phyloP scores from a whole-genome alignment of 2,888 invertebrate genomes.

The Luperina nickerlii region DNA sequence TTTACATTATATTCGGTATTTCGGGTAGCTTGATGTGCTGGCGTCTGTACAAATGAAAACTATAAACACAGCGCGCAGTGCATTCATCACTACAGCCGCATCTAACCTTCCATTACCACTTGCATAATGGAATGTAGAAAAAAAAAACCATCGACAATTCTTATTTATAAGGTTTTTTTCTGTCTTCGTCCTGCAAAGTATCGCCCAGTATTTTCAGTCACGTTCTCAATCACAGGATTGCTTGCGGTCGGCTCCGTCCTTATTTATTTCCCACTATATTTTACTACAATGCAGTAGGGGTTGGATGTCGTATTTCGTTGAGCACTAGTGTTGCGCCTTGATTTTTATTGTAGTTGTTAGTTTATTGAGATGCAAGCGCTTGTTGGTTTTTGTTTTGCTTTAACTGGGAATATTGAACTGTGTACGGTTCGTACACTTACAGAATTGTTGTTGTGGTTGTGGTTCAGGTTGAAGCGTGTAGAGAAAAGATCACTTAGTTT shows the following conservation, averaged over 20 bases:
- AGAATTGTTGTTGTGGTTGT: too few relatives aligned
- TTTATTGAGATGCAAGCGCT: slow-evolving; percentile 30
- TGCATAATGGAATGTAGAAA: slow-evolving; percentile 43
- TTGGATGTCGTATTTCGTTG: slow-evolving; percentile 48
- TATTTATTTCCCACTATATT: slow-evolving; percentile 70
- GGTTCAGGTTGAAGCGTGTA: too few relatives aligned
- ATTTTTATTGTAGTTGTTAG: slow-evolving; percentile 53
- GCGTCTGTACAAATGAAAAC: not conserved
- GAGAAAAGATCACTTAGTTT: too few relatives aligned
- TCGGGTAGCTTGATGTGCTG: too few relatives aligned
- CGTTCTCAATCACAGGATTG: slow-evolving; percentile 80
- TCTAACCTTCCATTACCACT: slow-evolving; percentile 11
- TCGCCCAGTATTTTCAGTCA: slow-evolving; percentile 71
- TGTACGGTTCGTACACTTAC: too few relatives aligned
- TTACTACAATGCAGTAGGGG: slow-evolving; percentile 63
- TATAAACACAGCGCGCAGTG: not conserved
- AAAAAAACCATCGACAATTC: slow-evolving; percentile 30
- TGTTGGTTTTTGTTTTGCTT: not conserved
- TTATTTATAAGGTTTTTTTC: slow-evolving; percentile 47
- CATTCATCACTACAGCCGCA: not conserved
- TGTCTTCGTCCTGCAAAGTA: slow-evolving; percentile 61
- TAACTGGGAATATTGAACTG: not conserved
- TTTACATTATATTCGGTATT: not conserved
- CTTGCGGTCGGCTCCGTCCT: slow-evolving; percentile 64
- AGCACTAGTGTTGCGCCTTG: slow-evolving; percentile 34